Conservation (phyloP, 2,113 vertebrate genomes). For the Craseonycteris thonglongyai region DNA sequence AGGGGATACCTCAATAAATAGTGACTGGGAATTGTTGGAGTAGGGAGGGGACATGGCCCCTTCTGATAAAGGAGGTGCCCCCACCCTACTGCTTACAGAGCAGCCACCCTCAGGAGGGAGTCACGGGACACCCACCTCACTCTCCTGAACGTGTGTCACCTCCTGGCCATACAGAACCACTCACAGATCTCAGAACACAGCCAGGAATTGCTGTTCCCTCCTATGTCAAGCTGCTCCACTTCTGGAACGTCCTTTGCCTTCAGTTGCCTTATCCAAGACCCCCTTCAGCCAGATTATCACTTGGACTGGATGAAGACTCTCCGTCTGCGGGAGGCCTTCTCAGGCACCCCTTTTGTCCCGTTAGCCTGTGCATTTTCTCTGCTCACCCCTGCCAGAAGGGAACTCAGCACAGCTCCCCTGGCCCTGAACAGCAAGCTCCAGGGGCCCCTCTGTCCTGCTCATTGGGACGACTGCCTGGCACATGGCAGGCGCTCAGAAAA, state of each 20-base stretch:
- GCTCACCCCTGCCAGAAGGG: background rate
- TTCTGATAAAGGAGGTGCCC: background rate
- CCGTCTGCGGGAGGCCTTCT: accelerated
- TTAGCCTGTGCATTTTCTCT: background rate
- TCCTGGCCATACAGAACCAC: background rate
- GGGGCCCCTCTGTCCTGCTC: background rate
- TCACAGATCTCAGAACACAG: background rate
- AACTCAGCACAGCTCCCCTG: background rate
- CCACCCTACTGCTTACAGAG: background rate
- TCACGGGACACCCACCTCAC: accelerated
- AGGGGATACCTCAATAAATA: background rate
- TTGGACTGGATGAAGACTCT: accelerated
- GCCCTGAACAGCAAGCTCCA: background rate
- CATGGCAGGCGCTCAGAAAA: background rate
- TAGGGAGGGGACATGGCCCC: too few relatives aligned
- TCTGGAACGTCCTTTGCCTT: background rate
- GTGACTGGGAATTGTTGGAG: background rate
- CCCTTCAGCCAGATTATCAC: background rate
- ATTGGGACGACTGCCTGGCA: too few relatives aligned
- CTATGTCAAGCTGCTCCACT: background rate
- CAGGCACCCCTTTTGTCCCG: too few relatives aligned
- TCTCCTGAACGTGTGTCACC: background rate
- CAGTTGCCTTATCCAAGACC: background rate
- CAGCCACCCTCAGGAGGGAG: background rate
- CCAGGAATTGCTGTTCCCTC: background rate